A percentile compares a stretch with the other conserved stretches of the same genome.
Conservation (phyloP, 2,113 vertebrate genomes). For the Narcine bancroftii region DNA sequence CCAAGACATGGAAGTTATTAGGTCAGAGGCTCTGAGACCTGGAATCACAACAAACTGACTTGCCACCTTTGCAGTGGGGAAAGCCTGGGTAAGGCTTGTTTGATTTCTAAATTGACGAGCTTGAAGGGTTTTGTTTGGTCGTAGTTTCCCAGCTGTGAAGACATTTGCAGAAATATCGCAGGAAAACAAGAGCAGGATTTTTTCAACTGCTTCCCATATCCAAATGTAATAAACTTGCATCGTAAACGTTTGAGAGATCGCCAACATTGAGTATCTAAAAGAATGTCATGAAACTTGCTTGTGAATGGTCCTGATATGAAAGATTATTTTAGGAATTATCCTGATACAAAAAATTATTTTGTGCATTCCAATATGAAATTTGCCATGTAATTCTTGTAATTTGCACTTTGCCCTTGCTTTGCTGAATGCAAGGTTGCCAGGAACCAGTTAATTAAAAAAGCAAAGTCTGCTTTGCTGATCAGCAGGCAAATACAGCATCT, state of each 20-base stretch:
- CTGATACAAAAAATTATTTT: not conserved
- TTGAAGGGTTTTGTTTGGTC: not conserved
- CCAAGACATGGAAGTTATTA: not conserved
- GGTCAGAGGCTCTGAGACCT: not conserved
- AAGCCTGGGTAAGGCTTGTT: not conserved
- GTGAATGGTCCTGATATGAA: not conserved
- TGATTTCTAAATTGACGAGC: not conserved
- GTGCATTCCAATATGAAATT: no score
- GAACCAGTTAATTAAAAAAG: not conserved
- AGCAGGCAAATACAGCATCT: not conserved
- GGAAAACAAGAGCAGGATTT: not conserved
- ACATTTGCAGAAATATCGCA: not conserved
- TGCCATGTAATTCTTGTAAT: not conserved
- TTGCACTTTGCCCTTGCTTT: not conserved
- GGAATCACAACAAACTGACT: not conserved
- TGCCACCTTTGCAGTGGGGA: not conserved
- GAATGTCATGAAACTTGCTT: not conserved
- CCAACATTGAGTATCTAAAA: not conserved
- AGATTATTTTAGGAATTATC: conserved; percentile 7
- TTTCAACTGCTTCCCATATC: not conserved
- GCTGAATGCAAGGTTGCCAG: not conserved
- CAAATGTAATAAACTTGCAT: not conserved
- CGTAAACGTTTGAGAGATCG: not conserved
- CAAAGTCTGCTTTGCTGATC: no score
- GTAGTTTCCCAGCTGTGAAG: not conserved